Base-by-base conservation (phyloP, 1,140 invertebrate species). In the Trichomalopsis sarcophagae region DNA sequence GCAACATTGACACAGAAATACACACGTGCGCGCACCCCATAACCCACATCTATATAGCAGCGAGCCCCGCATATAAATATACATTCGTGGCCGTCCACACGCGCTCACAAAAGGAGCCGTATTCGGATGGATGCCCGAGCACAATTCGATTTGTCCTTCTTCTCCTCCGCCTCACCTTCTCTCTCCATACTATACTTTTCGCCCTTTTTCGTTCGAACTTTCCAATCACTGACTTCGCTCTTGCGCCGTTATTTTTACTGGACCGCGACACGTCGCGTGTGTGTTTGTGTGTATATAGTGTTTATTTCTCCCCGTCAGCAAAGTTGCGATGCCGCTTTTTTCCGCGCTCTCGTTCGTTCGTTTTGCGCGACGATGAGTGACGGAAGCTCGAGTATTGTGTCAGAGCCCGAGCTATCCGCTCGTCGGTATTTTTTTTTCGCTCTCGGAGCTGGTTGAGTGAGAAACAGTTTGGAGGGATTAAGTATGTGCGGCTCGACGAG, bases 81-180 rank as follows among this genome's bases (percentile, higher is more conserved):
- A 71, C 68, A 71, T 33, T 71, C 68, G 9, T 27, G 27, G 27
- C 27, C 13, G 68, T 30, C 27, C 27, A 11, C 27, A 30, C 68
- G 23, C 68, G 27, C 17, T 33, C 6, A 27, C 68, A 80, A 68
- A 80, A 44, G n/a, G 23, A 30, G 62, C 23, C 66, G 33, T 80
- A 80, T 80, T 74, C 47, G 71, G 50, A 82, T 82, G 81, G 50
- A 75, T 55, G 81, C 71, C 27, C 55, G 44, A 62, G 23, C 82
- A 77, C 55, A 77, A 83, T 83, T 77, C 82, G 62, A 79, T 84
- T 84, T 79, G 82, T 84, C 75, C 76, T 84, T 79, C 47, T 40
- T 55, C 78, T 23, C 7, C 78, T 33, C 55, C 78, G 21, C 62
- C 21, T 30, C 75, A n/a, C 11, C 44, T 62, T 7, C 21, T 78